These are phyloP conservation scores for Nephrotoma appendiculata DNA, from an alignment of 2,888 invertebrate genomes.

Conservation along the genomic window DNA sequence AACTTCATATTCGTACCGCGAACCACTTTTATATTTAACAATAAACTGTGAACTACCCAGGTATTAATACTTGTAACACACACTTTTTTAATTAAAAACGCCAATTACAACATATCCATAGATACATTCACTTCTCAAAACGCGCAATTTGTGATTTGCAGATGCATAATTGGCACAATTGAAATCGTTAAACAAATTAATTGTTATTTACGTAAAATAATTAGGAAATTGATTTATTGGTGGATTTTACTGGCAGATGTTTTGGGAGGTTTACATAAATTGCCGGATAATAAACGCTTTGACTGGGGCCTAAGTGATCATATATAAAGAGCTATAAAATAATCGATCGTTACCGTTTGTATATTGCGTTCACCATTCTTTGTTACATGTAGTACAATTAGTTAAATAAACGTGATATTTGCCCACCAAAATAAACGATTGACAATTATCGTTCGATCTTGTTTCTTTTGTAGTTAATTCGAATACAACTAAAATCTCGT, in stretches of 20 bases:
- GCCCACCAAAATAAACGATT: background rate
- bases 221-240: background rate
- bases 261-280: background rate
- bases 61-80: background rate
- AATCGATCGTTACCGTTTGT: background rate
- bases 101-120: background rate
- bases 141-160: background rate
- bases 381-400: background rate
- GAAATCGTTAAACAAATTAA: background rate
- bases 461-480: background rate
- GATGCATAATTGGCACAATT: background rate
- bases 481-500: background rate
- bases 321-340: background rate
- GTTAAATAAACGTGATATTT: background rate
- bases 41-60: background rate
- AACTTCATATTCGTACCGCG: background rate
- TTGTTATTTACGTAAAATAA: background rate
- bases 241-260: background rate
- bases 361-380: too few species aligned
- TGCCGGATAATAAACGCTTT: background rate
- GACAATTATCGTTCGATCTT: background rate
- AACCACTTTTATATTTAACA: background rate
- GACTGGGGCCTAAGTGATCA: background rate
- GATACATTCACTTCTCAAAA: background rate
- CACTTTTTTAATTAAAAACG: too few species aligned